These are phyloP conservation scores for Smithornis capensis DNA, from an alignment of 2,113 vertebrate genomes.

Conservation along the genomic window DNA sequence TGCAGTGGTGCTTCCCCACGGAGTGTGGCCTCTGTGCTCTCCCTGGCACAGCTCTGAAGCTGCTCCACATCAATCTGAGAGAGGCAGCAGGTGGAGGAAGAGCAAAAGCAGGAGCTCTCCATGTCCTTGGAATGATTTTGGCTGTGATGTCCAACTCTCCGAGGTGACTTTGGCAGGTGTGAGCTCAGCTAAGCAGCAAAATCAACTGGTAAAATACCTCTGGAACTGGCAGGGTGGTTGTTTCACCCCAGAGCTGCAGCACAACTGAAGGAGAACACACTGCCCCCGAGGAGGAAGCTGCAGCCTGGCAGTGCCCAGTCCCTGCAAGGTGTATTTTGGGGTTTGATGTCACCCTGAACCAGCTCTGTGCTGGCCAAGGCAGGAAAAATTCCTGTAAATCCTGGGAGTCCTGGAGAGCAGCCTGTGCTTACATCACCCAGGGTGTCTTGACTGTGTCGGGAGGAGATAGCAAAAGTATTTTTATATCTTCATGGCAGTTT, in stretches of 20 bases:
- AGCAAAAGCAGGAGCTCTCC: background rate
- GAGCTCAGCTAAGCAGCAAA: background rate
- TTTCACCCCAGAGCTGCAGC: background rate
- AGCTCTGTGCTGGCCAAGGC: background rate
- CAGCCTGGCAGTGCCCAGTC: background rate
- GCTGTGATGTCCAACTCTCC: background rate
- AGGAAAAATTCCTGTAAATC: background rate
- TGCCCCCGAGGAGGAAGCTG: background rate
- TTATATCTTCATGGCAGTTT: background rate
- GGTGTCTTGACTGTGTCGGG: background rate
- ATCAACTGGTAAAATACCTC: background rate
- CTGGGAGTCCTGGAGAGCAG: background rate
- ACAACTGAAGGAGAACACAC: background rate
- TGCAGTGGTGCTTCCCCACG: background rate
- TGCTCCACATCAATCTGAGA: background rate
- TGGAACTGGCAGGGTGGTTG: background rate
- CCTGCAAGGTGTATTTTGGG: background rate
- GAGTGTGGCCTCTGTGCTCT: background rate
- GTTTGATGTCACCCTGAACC: background rate
- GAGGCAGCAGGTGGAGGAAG: background rate
- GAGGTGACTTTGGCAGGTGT: background rate
- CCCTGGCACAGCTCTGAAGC: background rate
- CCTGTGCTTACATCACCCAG: background rate
- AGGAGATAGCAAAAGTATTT: background rate
- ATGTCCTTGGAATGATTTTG: background rate